phyloP scores from a whole-genome alignment of 92 coral and sea anemone genomes.

The Blastomussa wellsi region DNA sequence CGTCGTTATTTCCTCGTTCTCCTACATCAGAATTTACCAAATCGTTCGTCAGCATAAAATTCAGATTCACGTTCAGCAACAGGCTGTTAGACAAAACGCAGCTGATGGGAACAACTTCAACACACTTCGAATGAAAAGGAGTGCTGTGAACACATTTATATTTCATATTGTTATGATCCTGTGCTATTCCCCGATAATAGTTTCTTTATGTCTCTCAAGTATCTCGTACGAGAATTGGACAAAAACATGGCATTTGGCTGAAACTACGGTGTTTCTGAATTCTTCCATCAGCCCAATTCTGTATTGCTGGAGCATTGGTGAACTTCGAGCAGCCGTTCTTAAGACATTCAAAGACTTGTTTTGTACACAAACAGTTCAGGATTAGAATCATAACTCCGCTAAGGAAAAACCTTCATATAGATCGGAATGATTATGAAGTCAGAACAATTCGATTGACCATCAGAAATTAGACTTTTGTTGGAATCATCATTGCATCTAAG shows the following conservation, averaged over 20 bases:
- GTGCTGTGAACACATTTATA: constrained; percentile 22
- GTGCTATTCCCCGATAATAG: constrained; percentile 25
- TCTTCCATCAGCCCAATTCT: constrained; percentile 34
- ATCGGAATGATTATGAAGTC: not conserved
- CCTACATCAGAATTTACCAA: constrained; percentile 17
- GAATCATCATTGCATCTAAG: not conserved
- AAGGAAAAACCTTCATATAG: not conserved
- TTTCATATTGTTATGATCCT: constrained; percentile 26
- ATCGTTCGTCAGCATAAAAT: constrained; percentile 23
- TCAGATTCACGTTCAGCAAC: constrained; percentile 30
- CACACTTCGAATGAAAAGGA: not conserved
- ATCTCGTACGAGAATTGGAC: constrained; percentile 20
- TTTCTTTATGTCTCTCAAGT: constrained; percentile 22
- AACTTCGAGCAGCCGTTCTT: constrained; percentile 16
- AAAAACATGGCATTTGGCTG: constrained; percentile 22
- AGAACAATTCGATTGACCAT: not conserved
- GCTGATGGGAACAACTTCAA: not conserved
- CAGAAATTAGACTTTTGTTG: not conserved
- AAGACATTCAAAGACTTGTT: constrained; percentile 7
- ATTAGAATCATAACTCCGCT: not conserved
- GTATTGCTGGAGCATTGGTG: constrained; percentile 26
- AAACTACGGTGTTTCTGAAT: constrained; percentile 10
- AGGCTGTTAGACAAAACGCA: constrained; percentile 4
- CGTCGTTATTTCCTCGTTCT: constrained; percentile 15
- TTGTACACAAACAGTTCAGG: not conserved